These are phyloP conservation scores for Zophobas atratus DNA, from an alignment of 1,140 invertebrate genomes.

Conservation along the genomic window DNA sequence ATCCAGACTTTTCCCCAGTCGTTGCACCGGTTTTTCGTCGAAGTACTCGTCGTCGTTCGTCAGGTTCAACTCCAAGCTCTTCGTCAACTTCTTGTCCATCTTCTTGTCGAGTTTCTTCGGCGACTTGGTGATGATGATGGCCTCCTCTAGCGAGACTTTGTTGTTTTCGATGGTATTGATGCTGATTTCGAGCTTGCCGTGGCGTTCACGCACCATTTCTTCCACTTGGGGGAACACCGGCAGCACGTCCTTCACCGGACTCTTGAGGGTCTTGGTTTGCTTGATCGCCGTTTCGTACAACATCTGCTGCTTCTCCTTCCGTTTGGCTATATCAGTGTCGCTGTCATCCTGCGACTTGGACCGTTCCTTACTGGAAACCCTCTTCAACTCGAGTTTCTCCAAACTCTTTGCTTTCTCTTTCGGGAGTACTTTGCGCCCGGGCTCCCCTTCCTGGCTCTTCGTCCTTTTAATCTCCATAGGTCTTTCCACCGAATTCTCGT, in stretches of 20 bases:
- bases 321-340: slow-evolving; percentile 77
- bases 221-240: slow-evolving; percentile 79
- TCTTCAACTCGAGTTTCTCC: slow-evolving; percentile 75
- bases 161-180: slow-evolving; percentile 67
- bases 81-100: slow-evolving; percentile 76
- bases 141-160: slow-evolving; percentile 65
- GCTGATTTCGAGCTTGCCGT: slow-evolving; percentile 67
- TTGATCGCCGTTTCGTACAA: slow-evolving; percentile 80
- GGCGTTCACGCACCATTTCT: slow-evolving; percentile 70
- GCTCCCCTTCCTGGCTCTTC: slow-evolving; percentile 76
- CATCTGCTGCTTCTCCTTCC: slow-evolving; percentile 80
- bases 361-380: slow-evolving; percentile 76
- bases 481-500: slow-evolving; percentile 65
- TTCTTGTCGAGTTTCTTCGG: slow-evolving; percentile 79
- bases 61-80: slow-evolving; percentile 74
- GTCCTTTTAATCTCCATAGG: slow-evolving; percentile 73
- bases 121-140: slow-evolving; percentile 78
- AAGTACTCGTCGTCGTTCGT: slow-evolving; percentile 53
- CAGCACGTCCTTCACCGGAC: slow-evolving; percentile 77
- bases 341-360: slow-evolving; percentile 79
- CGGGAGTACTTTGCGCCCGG: slow-evolving; percentile 70
- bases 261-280: slow-evolving; percentile 79
- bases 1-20: slow-evolving; percentile 66
- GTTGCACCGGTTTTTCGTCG: slow-evolving; percentile 58
- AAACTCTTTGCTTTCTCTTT: slow-evolving; percentile 79